Base-by-base conservation (phyloP, 2,797 vertebrate genomes). In the Melanotaenia parkinsoni region DNA sequence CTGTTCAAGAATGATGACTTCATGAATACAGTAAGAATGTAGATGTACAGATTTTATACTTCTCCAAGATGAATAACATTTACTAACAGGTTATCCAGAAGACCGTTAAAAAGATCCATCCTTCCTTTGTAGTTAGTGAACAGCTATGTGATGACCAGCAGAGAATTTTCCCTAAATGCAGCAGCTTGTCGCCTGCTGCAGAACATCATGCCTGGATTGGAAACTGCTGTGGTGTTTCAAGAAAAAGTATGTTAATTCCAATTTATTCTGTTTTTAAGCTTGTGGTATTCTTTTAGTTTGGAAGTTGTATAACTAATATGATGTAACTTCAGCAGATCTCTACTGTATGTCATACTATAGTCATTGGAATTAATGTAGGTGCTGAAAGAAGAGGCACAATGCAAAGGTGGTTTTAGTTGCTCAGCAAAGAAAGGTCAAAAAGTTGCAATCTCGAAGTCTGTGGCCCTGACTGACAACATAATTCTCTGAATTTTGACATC, bases 1-100 rank as follows among this genome's bases (percentile, higher is more conserved):
- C 95, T 99, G 56, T 99, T 99, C 91, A 99, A 99, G 94, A 99
- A 99, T n/a, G 98, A 99, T 81, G 98, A 99, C 89, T 99, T 99
- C 87, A 99, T 99, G 97, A 99, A 99, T 63, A 96, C 97, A 72
- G 98, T 99, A 95, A 92, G 89, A 61, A 18, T 35, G 32, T 33
- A 5, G 18, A n/a, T 43, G 0, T 8, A 43, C 6, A 14, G 0
- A 93, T 84, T 76, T 30, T 0, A 59, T 1, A 50, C 5, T 10
- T 0, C 24, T 63, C 40, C 22, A 43, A 32, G 35, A 60, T 35
- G 37, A 62, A 32, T 6, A 14, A 8, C 3, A 10, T 0, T 22
- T 13, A 61, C 32, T 3, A 14, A 1, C 5, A 0, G 30, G 18
- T 57, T 24, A 69, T 0, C 61, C 26, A 32, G 11, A 69, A 22